Evolutionary conservation across 2,113 vertebrate species (phyloP), one percentile per base, ranked within the genome.

Genomic region (Channa argus): DNA sequence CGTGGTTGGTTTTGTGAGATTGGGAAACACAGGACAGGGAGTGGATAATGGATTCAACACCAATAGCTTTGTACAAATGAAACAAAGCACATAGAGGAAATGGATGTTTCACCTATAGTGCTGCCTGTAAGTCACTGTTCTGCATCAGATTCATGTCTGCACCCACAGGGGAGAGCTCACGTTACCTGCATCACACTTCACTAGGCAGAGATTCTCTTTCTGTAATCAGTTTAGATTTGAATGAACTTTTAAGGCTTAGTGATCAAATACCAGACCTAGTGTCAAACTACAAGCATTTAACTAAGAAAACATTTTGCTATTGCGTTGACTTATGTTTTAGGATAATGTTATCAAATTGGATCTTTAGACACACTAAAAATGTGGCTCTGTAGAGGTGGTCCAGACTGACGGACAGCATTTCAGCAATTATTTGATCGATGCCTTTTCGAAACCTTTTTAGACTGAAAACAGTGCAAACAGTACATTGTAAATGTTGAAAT

Each of bases 21-120:
- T 50, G 14, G 36, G 49, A 68, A 45, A 65, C 9, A 24, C 15
- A 8, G 33, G 4, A 53, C 58, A 36, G 34, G 2, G 46, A 37
- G 36, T 36, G 33, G 14, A 71, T 77, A 80, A 84, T 77, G 15
- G 49, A 74, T 81, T 79, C 14, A 36, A 81, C 38, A 59, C 1
- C 15, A 39, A 8, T 62, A 58, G 41, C 14, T 69, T 77, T 39
- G 58, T 67, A 33, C 8, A 60, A 52, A 74, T 78, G 7, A 60
- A 65, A 50, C 56, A 44, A 71, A 47, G 51, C 37, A 47, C 15
- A 3, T 8, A 49, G 52, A 45, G 37, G 66, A 70, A 74, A 73
- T 55, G 2, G 1, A 70, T 56, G 63, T 81, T 81, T 41, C 38
- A 45, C 4, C 10, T 14, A 67, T 37, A 64, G 3, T 63, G 47